Conservation (phyloP, 1,140 invertebrate genomes). For the Linepithema humile region DNA sequence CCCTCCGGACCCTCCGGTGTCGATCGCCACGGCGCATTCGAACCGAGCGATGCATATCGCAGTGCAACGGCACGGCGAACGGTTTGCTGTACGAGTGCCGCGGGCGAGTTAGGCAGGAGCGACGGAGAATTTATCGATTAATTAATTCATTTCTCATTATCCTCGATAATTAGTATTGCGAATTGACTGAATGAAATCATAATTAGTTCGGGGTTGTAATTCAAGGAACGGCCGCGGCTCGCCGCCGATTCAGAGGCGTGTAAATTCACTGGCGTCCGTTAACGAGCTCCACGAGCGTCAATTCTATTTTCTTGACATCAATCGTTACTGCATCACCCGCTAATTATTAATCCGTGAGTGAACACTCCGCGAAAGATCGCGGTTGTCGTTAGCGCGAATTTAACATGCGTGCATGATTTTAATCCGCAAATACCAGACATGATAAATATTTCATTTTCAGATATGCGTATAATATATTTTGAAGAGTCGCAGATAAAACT, state of each 20-base stretch:
- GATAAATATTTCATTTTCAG: not conserved
- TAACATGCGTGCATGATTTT: not conserved
- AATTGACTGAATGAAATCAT: slow-evolving; percentile 47
- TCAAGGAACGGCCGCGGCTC: slow-evolving; percentile 22
- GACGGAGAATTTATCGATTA: slow-evolving; percentile 65
- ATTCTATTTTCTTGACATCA: slow-evolving; percentile 31
- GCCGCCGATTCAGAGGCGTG: slow-evolving; percentile 6
- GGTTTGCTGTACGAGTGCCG: not conserved
- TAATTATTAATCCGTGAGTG: slow-evolving; percentile 14
- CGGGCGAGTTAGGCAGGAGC: not conserved
- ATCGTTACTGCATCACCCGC: not conserved
- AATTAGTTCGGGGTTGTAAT: slow-evolving; percentile 41
- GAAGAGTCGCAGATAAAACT: not conserved
- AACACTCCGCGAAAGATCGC: not conserved
- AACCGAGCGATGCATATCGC: not conserved
- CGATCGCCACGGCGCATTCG: slow-evolving; percentile 9
- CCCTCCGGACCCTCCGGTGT: slow-evolving; percentile 11
- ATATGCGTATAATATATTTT: not conserved
- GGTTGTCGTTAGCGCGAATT: not conserved
- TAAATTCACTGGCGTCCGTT: slow-evolving; percentile 30
- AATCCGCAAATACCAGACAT: not conserved
- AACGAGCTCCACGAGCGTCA: slow-evolving; percentile 1
- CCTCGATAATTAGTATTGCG: slow-evolving; percentile 56
- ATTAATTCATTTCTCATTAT: slow-evolving; percentile 72
- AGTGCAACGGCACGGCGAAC: not conserved